Evolutionary conservation across 1,140 invertebrate species (phyloP), one percentile per base, ranked within the genome.

Genomic region (Hydropsyche tenuis): DNA sequence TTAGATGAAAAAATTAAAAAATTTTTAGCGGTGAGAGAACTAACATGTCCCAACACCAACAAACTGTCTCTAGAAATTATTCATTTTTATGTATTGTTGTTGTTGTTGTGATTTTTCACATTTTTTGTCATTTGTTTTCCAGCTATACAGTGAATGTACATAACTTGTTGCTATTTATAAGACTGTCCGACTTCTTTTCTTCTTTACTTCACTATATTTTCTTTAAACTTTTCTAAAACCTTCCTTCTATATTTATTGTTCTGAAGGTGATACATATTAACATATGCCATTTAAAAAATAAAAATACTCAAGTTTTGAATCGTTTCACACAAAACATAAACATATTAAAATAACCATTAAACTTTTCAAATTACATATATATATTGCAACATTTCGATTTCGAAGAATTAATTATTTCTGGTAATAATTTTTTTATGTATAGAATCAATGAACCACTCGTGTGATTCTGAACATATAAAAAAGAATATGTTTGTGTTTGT

Each of bases 1-100:
- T 89, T 95, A 87, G 92, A 94, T 85, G 93, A 94, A 86, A 95
- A 94, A 91, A 95, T 95, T 87, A 94, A 94, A 91, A 95, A 94
- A 86, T 96, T 95, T 87, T 88, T 95, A 87, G 93, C 93, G 92
- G 94, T 96, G 89, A 92, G 91, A 82, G 79, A 80, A 78, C 65
- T 37, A 65, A 37, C 56, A 60, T 23, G 56, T 27, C 22, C 30
- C 56, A 20, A 60, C 56, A 60, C 18, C 56, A 60, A 60, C 56
- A 60, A 12, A 60, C 22, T 25, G 12, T 60, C 1, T 25, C 23
- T 60, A 60, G 20, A 60, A 12, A 23, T 60, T 60, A 25, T 25
- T 25, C 12, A 60, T 60, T 60, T 60, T 62, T 45, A 27, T 45
- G 42, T 46, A 64, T 63, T 63, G 60, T 65, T 73, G 45, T 73